These are phyloP conservation scores for Perdita meconis DNA, from an alignment of 2,888 invertebrate species.

Conservation along the genomic window DNA sequence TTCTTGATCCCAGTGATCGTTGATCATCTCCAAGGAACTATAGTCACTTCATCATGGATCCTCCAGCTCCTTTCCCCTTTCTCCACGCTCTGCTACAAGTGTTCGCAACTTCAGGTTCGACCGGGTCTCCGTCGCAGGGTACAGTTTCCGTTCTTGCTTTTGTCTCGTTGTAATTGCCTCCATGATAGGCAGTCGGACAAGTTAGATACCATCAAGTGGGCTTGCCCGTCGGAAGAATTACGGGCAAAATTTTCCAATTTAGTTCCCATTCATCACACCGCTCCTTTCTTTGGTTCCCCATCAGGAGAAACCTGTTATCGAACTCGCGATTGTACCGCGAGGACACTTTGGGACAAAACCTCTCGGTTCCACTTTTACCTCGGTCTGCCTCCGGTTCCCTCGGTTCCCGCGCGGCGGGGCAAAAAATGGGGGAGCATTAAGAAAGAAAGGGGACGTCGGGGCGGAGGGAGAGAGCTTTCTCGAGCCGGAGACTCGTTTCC, in stretches of 20 bases:
- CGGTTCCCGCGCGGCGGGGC: slow-evolving; percentile 25
- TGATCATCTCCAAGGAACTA: slow-evolving; percentile 66
- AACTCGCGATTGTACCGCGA: not conserved
- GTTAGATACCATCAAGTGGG: not conserved
- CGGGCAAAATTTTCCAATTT: slow-evolving; percentile 1
- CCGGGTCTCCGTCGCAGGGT: slow-evolving; percentile 4
- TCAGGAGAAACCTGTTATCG: slow-evolving; percentile 6
- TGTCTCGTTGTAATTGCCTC: slow-evolving; percentile 5
- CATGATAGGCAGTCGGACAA: too few relatives aligned
- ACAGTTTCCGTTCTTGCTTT: not conserved
- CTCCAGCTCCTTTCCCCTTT: slow-evolving; percentile 49
- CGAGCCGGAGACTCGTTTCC: slow-evolving; percentile 61
- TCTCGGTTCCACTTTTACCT: slow-evolving; percentile 10
- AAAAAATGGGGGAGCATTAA: slow-evolving; percentile 53
- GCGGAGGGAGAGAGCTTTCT: slow-evolving; percentile 38
- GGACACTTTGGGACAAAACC: not conserved
- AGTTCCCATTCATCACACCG: not conserved
- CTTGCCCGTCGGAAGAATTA: not conserved
- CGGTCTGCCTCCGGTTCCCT: slow-evolving; percentile 13
- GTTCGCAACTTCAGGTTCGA: slow-evolving; percentile 26
- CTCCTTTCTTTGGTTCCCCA: not conserved
- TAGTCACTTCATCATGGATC: slow-evolving; percentile 21
- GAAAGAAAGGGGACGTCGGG: slow-evolving; percentile 22
- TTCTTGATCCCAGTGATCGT: slow-evolving; percentile 46
- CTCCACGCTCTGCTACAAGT: slow-evolving; percentile 47